Evolutionary conservation across 1,140 invertebrate species (phyloP), one percentile per base, ranked within the genome.

Genomic region (Scylla paramamosain): DNA sequence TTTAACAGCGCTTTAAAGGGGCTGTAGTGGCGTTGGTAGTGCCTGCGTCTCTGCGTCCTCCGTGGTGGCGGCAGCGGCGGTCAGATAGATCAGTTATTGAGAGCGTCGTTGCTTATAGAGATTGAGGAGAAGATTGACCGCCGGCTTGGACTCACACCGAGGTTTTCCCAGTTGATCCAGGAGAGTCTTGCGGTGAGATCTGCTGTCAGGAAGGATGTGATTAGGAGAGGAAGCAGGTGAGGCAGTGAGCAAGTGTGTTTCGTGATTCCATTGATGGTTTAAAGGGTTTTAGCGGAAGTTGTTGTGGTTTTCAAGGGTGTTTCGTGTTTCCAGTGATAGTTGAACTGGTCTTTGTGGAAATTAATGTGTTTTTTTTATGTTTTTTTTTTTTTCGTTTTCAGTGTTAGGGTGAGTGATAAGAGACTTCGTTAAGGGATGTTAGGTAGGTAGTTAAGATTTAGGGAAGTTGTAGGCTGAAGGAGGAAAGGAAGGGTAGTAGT

Each of bases 151-250:
- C 98, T 98, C 0, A 99, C 99, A 0, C 99, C 99, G 0, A 99
- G 97, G 97, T 99, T 99, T 97, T 99, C 99, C 99, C 99, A 99
- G 96, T 99, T 99, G 94, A 99, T 99, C 99, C 99, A 99, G 0
- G 99, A 99, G 8, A 99, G 97, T 92, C 99, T 97, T 0, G 99
- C 99, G 12, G 99, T 99, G 93, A 99, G 97, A 98, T 99, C 99
- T 99, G 97, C 28, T 97, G 97, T 96, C 31, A 52, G 77, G 31
- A 59, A 28, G 39, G n/a, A 7, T 4, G 52, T 16, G 28, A 20
- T 31, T 29, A 59, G 14, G 31, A 86, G 83, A 25, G 28, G 32
- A 29, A 86, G 83, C 10, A 86, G 83, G 77, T 25, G 77, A 83
- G 77, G 77, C 4, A 83, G 25, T n/a, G 77, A 83, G 29, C 1